These are phyloP conservation scores for Stenurella melanura DNA, from an alignment of 2,888 invertebrate genomes.

Conservation along the genomic window DNA sequence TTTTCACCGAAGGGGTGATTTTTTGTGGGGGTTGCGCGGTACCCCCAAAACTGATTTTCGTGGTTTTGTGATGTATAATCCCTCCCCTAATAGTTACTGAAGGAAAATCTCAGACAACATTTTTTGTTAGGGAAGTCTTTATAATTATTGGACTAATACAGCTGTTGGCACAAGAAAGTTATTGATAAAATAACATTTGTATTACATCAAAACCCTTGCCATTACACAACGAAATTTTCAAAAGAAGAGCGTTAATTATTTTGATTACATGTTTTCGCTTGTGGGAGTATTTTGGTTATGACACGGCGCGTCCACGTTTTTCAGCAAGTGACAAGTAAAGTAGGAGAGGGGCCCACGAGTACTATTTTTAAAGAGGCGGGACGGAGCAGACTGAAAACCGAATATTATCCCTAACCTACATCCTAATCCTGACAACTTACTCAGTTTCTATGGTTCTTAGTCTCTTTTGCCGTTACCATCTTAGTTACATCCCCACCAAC, in stretches of 20 bases:
- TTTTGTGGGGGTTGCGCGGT: too few relatives aligned
- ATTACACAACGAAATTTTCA: too few relatives aligned
- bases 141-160: too few relatives aligned
- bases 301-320: constrained; percentile 23
- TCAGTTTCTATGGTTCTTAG: neutral
- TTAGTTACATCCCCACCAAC: constrained; percentile 15
- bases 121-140: too few relatives aligned
- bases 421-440: constrained; percentile 17
- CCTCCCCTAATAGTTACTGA: too few relatives aligned
- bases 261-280: neutral
- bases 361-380: constrained; percentile 35
- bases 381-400: constrained; percentile 3
- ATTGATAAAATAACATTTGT: too few relatives aligned
- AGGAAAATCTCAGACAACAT: too few relatives aligned
- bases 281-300: constrained; percentile 17
- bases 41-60: too few relatives aligned
- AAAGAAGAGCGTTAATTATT: neutral
- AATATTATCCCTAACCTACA: constrained; percentile 35
- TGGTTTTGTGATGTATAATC: too few relatives aligned
- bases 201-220: too few relatives aligned
- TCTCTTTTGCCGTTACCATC: constrained; percentile 1
- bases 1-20: too few relatives aligned
- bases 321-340: constrained; percentile 21
- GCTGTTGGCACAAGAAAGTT: too few relatives aligned
- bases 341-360: constrained; percentile 23